Evolutionary conservation across 2,797 vertebrate species (phyloP).

Genomic region (Clarias platycephalus): DNA sequence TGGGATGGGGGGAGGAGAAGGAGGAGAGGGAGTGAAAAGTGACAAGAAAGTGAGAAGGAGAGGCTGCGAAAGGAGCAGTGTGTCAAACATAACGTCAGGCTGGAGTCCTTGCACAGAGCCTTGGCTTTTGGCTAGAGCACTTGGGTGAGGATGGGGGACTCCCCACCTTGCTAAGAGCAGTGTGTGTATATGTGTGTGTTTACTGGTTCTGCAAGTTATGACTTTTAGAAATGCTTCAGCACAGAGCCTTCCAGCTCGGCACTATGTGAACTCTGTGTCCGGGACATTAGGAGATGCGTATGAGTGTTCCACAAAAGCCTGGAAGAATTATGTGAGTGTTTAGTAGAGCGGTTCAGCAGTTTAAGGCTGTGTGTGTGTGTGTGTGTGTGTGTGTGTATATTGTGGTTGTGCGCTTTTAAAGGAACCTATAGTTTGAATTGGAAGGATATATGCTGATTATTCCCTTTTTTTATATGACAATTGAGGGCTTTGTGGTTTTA

Average conservation of each 20-base stretch:
- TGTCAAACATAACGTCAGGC: constrained; percentile 48
- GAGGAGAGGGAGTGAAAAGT: constrained; percentile 13
- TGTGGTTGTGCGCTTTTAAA: constrained; percentile 17
- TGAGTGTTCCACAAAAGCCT: constrained; percentile 30
- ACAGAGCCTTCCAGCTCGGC: constrained; percentile 27
- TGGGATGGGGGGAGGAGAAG: neutral
- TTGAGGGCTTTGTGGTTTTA: constrained; percentile 45
- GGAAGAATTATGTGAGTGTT: constrained; percentile 13
- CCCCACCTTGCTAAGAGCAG: constrained; percentile 34
- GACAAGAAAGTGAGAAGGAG: constrained; percentile 45
- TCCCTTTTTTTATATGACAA: constrained; percentile 46
- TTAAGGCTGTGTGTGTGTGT: constrained; percentile 16
- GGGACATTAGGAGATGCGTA: constrained; percentile 30
- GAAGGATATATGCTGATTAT: constrained; percentile 48
- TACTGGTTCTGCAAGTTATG: constrained; percentile 24
- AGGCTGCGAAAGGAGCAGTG: constrained; percentile 43
- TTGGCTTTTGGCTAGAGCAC: constrained; percentile 1
- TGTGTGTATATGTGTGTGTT: constrained; percentile 34
- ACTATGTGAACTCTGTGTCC: constrained; percentile 45
- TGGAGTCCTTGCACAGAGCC: constrained; percentile 21
- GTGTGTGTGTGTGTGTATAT: neutral
- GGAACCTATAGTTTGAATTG: constrained; percentile 34
- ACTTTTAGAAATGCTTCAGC: constrained; percentile 27
- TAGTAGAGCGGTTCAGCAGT: constrained; percentile 8
- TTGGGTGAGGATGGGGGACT: constrained; percentile 40